phyloP scores from a whole-genome alignment of 2,888 invertebrate genomes.

The Nomada flava region DNA sequence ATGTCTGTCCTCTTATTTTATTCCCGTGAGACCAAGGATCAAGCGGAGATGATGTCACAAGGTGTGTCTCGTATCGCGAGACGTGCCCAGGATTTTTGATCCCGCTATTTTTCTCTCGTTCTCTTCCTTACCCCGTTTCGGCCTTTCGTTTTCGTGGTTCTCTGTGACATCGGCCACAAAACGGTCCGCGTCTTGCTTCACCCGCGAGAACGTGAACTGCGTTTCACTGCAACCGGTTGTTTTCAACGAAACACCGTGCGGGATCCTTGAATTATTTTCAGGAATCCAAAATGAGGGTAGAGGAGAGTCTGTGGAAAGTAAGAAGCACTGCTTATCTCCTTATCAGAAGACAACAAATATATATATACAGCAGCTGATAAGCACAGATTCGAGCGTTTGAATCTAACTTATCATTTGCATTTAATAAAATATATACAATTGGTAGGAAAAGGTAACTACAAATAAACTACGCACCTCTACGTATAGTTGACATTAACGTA shows the following conservation, averaged over 20 bases:
- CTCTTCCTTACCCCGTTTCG: slow-evolving; percentile 3
- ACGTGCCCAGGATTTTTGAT: slow-evolving; percentile 68
- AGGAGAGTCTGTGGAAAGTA: slow-evolving; percentile 42
- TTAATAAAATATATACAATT: too few species aligned
- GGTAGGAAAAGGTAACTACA: too few species aligned
- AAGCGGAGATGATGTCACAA: slow-evolving; percentile 70
- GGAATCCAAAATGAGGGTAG: slow-evolving; percentile 19
- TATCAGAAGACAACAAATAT: background rate
- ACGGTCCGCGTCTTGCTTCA: slow-evolving; percentile 35
- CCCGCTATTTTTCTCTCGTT: slow-evolving; percentile 22
- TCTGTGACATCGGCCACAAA: slow-evolving; percentile 24
- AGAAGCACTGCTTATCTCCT: slow-evolving; percentile 17
- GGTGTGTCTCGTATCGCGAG: slow-evolving; percentile 70
- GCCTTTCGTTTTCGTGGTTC: slow-evolving; percentile 29
- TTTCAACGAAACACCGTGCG: slow-evolving; percentile 4
- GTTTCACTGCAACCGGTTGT: slow-evolving; percentile 24
- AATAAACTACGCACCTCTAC: too few species aligned
- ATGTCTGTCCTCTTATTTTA: slow-evolving; percentile 24
- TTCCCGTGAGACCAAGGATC: slow-evolving; percentile 58
- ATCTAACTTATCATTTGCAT: too few species aligned
- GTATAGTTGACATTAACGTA: too few species aligned
- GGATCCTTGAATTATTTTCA: slow-evolving; percentile 36
- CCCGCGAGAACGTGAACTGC: slow-evolving; percentile 53
- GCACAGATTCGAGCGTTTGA: too few species aligned
- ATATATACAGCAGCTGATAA: background rate